Conservation (phyloP, 2,797 vertebrate genomes). For the Enteromius fasciolatus region DNA sequence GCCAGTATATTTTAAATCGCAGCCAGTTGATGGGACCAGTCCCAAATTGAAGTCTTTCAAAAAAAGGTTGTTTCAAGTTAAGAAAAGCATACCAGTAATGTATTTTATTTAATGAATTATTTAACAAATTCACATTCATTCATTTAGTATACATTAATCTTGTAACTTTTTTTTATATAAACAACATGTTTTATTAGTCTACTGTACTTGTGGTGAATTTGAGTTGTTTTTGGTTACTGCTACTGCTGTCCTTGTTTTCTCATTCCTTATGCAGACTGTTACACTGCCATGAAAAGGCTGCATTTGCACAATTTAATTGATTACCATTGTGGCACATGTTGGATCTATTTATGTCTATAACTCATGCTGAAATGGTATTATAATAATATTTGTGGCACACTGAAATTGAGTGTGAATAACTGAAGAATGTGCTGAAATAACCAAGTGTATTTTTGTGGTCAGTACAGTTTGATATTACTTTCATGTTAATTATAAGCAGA, state of each 20-base stretch:
- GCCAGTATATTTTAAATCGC: constrained; percentile 13
- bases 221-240: not conserved
- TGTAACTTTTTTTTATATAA: not conserved
- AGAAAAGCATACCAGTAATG: not conserved
- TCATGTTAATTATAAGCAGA: not conserved
- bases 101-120: not conserved
- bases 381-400: constrained; percentile 9
- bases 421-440: constrained; percentile 11
- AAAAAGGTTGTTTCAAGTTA: not conserved
- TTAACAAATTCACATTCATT: no score
- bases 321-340: constrained; percentile 1
- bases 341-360: constrained; percentile 15
- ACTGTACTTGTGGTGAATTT: not conserved
- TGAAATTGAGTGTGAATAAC: not conserved
- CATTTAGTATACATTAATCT: not conserved
- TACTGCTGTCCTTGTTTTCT: constrained; percentile 15
- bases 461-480: not conserved
- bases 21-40: not conserved
- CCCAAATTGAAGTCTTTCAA: not conserved
- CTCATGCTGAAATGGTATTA: not conserved
- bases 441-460: not conserved
- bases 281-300: constrained; percentile 15
- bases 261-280: constrained; percentile 22
- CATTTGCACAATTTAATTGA: constrained; percentile 3
- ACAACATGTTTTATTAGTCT: not conserved